These are phyloP conservation scores for Drosophila borealis DNA, from an alignment of 2,888 invertebrate species.

Conservation along the genomic window DNA sequence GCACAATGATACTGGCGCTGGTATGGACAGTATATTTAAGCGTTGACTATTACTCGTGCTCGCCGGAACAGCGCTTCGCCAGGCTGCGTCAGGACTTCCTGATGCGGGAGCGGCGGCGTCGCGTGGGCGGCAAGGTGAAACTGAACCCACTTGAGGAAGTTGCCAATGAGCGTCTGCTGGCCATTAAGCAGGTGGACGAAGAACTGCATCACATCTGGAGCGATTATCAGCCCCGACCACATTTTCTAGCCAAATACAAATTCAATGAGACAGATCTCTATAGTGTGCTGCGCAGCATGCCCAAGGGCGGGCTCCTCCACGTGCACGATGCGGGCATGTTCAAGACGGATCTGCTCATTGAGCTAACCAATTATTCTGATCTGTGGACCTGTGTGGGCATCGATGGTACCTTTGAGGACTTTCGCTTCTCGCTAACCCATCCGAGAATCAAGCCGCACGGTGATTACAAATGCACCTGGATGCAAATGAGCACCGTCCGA, in stretches of 20 bases:
- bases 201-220: slow-evolving; percentile 78
- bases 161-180: slow-evolving; percentile 86
- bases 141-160: slow-evolving; percentile 74
- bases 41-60: slow-evolving; percentile 24
- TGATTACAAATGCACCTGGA: slow-evolving; percentile 67
- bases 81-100: slow-evolving; percentile 13
- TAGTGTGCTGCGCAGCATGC: slow-evolving; percentile 88
- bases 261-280: slow-evolving; percentile 87
- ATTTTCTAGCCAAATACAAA: slow-evolving; percentile 39
- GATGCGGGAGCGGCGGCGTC: slow-evolving; percentile 27
- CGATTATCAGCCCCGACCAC: slow-evolving; percentile 36
- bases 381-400: slow-evolving; percentile 62
- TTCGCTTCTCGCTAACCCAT: slow-evolving; percentile 42
- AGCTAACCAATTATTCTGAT: slow-evolving; percentile 66
- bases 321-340: slow-evolving; percentile 88
- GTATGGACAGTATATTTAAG: slow-evolving; percentile 25
- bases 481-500: slow-evolving; percentile 50
- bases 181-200: slow-evolving; percentile 86
- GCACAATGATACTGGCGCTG: slow-evolving; percentile 37
- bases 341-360: slow-evolving; percentile 87
- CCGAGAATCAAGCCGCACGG: slow-evolving; percentile 23
- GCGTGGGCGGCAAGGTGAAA: slow-evolving; percentile 70
- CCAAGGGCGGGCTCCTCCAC: slow-evolving; percentile 90
- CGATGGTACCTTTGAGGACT: slow-evolving; percentile 37
- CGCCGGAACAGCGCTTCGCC: slow-evolving; percentile 31